Conservation (phyloP, 2,888 invertebrate genomes). For the Ochropleura plecta region DNA sequence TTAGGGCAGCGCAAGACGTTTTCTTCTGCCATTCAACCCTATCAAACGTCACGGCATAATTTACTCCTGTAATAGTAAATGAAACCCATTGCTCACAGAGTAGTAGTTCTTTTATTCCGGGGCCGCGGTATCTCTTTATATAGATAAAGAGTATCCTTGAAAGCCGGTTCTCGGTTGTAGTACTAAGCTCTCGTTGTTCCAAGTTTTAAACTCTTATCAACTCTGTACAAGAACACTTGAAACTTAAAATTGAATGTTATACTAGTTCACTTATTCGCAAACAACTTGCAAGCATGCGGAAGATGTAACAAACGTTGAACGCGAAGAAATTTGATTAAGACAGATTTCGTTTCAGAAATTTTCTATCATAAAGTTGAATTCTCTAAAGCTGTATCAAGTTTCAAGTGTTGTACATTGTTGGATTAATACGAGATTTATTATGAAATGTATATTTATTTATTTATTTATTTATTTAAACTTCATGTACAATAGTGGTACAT, state of each 20-base stretch:
- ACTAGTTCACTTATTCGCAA: conserved; percentile 12
- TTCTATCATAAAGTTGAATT: conserved; percentile 29
- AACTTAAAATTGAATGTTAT: neutral
- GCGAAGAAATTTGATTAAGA: conserved; percentile 19
- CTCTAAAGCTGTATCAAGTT: conserved; percentile 10
- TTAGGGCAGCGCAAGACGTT: too few species aligned
- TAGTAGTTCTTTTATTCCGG: too few species aligned
- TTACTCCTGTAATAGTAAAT: too few species aligned
- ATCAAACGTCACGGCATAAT: too few species aligned
- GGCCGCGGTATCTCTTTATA: too few species aligned
- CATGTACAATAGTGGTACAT: too few species aligned
- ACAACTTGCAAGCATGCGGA: neutral
- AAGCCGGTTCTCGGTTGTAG: too few species aligned
- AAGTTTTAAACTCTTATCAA: neutral
- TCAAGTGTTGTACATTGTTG: conserved; percentile 10
- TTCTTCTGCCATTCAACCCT: too few species aligned
- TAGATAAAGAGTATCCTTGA: too few species aligned
- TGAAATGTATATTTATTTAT: too few species aligned
- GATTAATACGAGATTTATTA: conserved; percentile 19
- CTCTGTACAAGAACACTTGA: neutral
- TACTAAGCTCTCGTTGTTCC: neutral
- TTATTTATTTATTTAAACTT: too few species aligned
- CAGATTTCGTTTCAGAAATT: neutral
- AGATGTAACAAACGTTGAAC: neutral
- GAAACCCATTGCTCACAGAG: too few species aligned